Base-by-base conservation (phyloP, 2,797 vertebrate genomes). In the Spizella passerina region DNA sequence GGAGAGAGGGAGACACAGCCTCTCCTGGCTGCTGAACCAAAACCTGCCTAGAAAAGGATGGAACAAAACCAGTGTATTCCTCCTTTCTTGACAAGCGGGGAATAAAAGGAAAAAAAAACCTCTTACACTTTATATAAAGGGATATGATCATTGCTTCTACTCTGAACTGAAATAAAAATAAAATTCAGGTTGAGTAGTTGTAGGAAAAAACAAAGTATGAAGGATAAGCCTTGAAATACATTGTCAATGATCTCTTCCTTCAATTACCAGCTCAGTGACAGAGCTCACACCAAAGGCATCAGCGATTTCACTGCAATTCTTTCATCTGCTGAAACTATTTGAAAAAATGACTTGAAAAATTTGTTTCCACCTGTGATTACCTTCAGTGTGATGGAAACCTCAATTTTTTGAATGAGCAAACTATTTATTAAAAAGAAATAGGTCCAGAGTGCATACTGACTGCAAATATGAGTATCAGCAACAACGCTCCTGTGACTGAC, bases 301-400 rank as follows among this genome's bases (percentile, higher is more conserved):
- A 70, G 75, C 0, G 0, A 91, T 93, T 95, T 92, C 77, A 70
- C 13, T 94, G 56, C 59, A 88, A 87, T 94, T 95, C 84, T 78
- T 92, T 95, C 41, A 60, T 87, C 82, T 82, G 52, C 88, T 73
- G 81, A 82, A 94, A 93, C 55, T 90, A 76, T 84, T 92, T 63
- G 73, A 92, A 92, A 92, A 96, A 93, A 94, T 87, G 2, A 90
- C 81, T 90, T 86, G 59, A 72, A 92, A 95, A 91, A 29, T 92
- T 88, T 94, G 32, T 95, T 94, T 84, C 64, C 22, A 70, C 75
- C 66, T 77, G 56, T 44, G 52, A 94, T 94, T 90, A 56, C 91
- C 66, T 79, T 82, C 59, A 34, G 59, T 70, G 70, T 52, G 75
- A 94, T 56, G 18, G 64, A 88, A 84, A 85, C 60, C 57, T 83